phyloP scores from a whole-genome alignment of 2,888 invertebrate genomes.

The Limnephilus auricula region DNA sequence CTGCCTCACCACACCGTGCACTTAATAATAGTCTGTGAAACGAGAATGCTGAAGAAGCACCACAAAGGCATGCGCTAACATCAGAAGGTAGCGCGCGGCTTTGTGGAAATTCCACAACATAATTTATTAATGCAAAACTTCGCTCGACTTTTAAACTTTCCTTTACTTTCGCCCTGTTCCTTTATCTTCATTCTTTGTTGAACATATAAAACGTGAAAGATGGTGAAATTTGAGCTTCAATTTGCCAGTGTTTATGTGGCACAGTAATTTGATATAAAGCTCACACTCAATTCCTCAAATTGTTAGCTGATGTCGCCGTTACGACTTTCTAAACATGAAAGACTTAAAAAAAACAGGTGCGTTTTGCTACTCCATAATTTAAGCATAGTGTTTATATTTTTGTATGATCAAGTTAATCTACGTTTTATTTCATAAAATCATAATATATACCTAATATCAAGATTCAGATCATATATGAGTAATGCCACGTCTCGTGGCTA shows the following conservation, averaged over 20 bases:
- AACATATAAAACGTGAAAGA: conserved; percentile 17
- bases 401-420: no score
- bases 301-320: conserved; percentile 40
- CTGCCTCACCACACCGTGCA: no score
- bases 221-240: conserved; percentile 45
- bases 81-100: neutral
- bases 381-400: no score
- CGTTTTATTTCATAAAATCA: no score
- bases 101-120: neutral
- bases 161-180: neutral
- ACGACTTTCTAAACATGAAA: conserved; percentile 13
- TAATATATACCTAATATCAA: no score
- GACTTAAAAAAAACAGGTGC: no score
- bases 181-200: neutral
- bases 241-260: conserved; percentile 56
- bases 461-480: no score
- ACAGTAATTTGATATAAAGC: conserved; percentile 56
- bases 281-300: conserved; percentile 33
- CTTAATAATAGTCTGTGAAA: no score
- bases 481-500: no score
- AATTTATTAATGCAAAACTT: neutral
- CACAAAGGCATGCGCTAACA: no score
- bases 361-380: no score
- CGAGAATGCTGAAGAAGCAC: no score
- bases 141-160: conserved; percentile 30